Percentiles rank a stretch among this genome's conserved stretches.
Evolutionary conservation across 2,113 vertebrate species (phyloP).

Genomic region (Mugil cephalus): DNA sequence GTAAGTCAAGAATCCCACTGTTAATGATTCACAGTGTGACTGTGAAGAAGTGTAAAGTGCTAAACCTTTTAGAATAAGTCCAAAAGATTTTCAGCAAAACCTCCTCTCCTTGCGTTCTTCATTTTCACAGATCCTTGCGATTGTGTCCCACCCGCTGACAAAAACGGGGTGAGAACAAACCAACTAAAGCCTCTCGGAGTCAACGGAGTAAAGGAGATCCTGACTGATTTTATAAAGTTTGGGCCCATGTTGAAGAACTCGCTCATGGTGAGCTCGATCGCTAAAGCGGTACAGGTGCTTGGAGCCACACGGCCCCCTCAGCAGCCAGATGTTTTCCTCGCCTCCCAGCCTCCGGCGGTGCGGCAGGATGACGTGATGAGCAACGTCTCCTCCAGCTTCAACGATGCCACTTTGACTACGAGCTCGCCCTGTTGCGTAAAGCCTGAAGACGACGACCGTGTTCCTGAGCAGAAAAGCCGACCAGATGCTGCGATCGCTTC

Average conservation of each 20-base stretch:
- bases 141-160: conserved; percentile 12
- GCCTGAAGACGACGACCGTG: conserved; percentile 32
- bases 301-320: conserved; percentile 37
- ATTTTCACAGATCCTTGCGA: conserved; percentile 45
- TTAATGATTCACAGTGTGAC: background rate
- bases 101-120: background rate
- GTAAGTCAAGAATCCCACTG: conserved; percentile 47
- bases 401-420: background rate
- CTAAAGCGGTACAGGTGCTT: conserved; percentile 61
- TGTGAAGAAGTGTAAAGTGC: background rate
- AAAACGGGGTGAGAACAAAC: conserved; percentile 24
- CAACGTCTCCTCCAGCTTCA: conserved; percentile 15
- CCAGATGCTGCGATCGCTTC: conserved; percentile 2
- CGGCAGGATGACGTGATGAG: conserved; percentile 37
- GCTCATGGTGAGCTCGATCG: conserved; percentile 55
- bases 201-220: conserved; percentile 24
- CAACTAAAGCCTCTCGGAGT: background rate
- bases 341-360: conserved; percentile 7
- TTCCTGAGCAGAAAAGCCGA: conserved; percentile 39
- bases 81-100: background rate
- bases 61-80: too few relatives aligned
- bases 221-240: conserved; percentile 57
- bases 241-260: conserved; percentile 67
- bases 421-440: conserved; percentile 4
- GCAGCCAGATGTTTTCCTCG: conserved; percentile 46